Conservation (phyloP, 2,113 vertebrate species). For the Halcyon senegalensis region DNA sequence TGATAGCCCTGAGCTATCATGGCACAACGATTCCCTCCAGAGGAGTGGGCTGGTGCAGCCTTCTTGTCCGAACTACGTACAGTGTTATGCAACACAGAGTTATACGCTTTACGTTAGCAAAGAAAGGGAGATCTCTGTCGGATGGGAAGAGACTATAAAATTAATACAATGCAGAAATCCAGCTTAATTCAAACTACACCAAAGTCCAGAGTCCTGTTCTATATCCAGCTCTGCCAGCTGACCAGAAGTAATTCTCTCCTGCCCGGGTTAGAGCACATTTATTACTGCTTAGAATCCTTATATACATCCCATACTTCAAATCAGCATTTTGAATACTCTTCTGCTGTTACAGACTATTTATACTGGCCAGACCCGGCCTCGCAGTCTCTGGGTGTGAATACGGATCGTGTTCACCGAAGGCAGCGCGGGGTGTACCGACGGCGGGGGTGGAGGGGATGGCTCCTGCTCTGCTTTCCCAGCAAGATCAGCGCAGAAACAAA, state of each 20-base stretch:
- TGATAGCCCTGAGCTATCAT: neutral
- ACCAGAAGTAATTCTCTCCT: constrained; percentile 3
- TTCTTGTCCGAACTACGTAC: neutral
- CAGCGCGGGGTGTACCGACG: neutral
- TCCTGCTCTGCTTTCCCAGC: neutral
- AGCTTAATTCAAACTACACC: neutral
- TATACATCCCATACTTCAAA: neutral
- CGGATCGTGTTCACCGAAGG: neutral
- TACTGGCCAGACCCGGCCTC: neutral
- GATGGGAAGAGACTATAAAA: constrained; percentile 25
- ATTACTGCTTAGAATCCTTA: constrained; percentile 1
- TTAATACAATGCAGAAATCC: constrained; percentile 41
- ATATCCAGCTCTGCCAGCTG: constrained; percentile 1
- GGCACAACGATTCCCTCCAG: neutral
- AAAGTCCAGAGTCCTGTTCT: constrained; percentile 6
- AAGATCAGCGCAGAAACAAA: neutral
- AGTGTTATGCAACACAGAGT: neutral
- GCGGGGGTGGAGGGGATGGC: neutral
- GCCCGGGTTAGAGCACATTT: neutral
- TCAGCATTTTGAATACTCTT: neutral
- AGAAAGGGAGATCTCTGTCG: neutral
- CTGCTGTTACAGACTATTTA: neutral
- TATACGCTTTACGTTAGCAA: neutral
- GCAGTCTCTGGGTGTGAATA: neutral
- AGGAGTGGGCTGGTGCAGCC: neutral